A percentile compares a stretch with the other conserved stretches of the same genome.
Evolutionary conservation across 1,140 invertebrate genomes (phyloP).

Genomic region (Brachionus sp.): DNA sequence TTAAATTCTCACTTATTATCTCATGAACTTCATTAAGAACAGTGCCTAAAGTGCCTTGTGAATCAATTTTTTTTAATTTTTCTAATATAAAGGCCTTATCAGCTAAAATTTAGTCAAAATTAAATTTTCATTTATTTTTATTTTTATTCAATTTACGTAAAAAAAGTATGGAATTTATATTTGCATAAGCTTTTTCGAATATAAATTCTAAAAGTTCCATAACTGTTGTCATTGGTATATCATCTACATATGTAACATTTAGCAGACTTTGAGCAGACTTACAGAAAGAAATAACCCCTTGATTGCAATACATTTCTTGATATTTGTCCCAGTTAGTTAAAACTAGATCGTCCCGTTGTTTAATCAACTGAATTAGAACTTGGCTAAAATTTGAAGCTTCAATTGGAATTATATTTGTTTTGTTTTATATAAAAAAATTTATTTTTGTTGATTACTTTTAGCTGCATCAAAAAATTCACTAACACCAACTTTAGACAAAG

Average conservation of each 20-base stretch:
- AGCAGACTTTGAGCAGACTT: background rate
- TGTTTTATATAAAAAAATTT: background rate
- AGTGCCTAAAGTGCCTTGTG: background rate
- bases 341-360: background rate
- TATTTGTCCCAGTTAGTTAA: background rate
- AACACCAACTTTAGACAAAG: background rate
- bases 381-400: background rate
- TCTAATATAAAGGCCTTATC: background rate
- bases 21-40: slow-evolving; percentile 7
- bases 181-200: background rate
- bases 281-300: background rate
- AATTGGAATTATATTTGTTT: background rate
- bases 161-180: background rate
- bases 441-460: background rate
- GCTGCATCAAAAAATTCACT: background rate
- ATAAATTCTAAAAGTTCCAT: background rate
- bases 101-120: background rate
- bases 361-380: background rate
- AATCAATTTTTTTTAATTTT: background rate
- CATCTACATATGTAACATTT: background rate
- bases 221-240: background rate
- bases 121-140: background rate
- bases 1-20: background rate
- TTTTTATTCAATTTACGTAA: background rate
- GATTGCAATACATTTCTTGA: background rate